Evolutionary conservation across 2,113 vertebrate species (phyloP).

Genomic region (Puffinus mauretanicus): DNA sequence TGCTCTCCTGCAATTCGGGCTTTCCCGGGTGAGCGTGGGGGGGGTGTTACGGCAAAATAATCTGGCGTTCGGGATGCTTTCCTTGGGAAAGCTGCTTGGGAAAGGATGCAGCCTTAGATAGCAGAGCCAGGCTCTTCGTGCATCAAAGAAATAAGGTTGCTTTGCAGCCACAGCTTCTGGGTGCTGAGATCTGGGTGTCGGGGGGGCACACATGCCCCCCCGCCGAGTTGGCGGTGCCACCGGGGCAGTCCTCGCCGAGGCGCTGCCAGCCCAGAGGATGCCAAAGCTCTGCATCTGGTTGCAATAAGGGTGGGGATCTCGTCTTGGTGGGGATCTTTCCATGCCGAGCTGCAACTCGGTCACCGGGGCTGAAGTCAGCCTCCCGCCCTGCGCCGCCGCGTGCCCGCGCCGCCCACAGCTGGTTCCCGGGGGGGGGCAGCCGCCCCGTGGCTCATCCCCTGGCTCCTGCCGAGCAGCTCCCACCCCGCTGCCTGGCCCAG

Average conservation of each 20-base stretch:
- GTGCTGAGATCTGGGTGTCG: not conserved
- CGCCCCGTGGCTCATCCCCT: not conserved
- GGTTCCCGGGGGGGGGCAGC: not conserved
- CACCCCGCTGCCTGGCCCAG: not conserved
- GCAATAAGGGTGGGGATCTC: slow-evolving; percentile 38
- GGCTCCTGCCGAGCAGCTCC: not conserved
- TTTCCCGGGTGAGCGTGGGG: rapidly evolving
- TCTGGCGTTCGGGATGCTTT: not conserved
- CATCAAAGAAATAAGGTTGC: not conserved
- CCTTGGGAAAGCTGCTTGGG: not conserved
- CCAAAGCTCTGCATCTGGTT: slow-evolving; percentile 4
- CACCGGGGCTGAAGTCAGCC: slow-evolving; percentile 32
- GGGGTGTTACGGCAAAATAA: not conserved
- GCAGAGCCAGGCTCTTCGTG: not conserved
- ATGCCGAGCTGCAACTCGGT: not conserved
- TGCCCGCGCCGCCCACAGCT: not conserved
- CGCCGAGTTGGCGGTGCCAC: rapidly evolving
- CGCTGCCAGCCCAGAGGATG: not conserved
- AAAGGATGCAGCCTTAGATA: not conserved
- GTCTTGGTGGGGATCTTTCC: slow-evolving; percentile 12
- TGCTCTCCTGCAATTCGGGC: not conserved
- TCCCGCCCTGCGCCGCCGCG: not conserved
- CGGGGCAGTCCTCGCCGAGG: not conserved
- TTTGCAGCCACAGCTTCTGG: not conserved
- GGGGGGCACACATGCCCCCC: not conserved